These are phyloP conservation scores for Solea senegalensis DNA, from an alignment of 2,113 vertebrate species.

Conservation along the genomic window DNA sequence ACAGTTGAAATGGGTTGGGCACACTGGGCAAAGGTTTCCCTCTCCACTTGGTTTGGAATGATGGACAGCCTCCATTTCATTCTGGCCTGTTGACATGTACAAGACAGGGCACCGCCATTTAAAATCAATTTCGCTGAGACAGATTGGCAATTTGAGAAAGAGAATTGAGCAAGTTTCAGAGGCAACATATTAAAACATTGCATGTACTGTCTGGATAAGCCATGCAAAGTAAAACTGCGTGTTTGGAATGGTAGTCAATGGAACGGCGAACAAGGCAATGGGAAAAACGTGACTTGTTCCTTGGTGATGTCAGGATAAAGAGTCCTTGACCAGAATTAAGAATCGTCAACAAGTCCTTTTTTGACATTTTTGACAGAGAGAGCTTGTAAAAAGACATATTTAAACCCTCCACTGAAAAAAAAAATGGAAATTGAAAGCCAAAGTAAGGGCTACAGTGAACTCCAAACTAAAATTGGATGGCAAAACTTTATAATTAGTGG, in stretches of 20 bases:
- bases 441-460: background rate
- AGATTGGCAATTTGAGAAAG: constrained; percentile 54
- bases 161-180: constrained; percentile 26
- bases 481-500: no score
- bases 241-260: no score
- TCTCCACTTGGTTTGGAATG: constrained; percentile 15
- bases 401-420: background rate
- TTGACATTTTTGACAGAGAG: constrained; percentile 1
- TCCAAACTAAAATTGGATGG: background rate
- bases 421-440: background rate
- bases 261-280: no score
- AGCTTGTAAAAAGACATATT: background rate
- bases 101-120: constrained; percentile 39
- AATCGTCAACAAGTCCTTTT: background rate
- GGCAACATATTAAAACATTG: background rate
- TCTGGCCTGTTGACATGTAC: constrained; percentile 33
- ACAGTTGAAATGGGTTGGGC: constrained; percentile 38
- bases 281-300: no score
- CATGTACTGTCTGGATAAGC: no score
- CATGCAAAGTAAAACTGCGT: no score
- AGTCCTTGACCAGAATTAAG: no score
- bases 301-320: no score
- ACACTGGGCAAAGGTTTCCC: constrained; percentile 30
- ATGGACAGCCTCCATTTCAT: constrained; percentile 35
- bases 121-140: constrained; percentile 57